Conservation (phyloP, 2,113 vertebrate species). For the Bufo bufo region DNA sequence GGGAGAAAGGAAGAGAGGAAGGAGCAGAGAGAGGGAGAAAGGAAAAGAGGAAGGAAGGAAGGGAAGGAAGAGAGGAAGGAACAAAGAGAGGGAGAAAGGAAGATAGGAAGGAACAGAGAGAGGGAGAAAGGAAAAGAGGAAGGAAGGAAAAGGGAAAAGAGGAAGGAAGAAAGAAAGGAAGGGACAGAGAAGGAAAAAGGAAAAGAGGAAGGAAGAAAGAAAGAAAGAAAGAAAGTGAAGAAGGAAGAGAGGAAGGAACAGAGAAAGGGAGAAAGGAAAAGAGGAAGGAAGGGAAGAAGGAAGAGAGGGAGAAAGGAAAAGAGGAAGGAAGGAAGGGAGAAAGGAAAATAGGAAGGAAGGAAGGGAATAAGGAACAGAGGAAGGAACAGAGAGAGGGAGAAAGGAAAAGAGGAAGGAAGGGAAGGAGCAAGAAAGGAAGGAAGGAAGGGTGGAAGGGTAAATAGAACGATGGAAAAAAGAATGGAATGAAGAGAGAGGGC, state of each 20-base stretch:
- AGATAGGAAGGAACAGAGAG: background rate
- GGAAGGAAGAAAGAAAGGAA: background rate
- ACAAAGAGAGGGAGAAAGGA: background rate
- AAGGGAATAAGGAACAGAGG: background rate
- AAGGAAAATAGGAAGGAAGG: too few species aligned
- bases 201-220: background rate
- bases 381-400: background rate
- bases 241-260: background rate
- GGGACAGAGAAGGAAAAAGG: background rate
- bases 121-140: background rate
- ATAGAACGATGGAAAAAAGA: background rate
- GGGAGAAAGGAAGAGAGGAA: too few species aligned
- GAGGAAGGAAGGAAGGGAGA: background rate
- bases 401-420: background rate
- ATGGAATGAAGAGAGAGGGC: background rate
- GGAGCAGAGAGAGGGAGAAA: background rate
- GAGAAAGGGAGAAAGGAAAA: background rate
- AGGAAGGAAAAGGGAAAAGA: background rate
- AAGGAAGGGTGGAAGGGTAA: too few species aligned
- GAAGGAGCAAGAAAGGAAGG: background rate
- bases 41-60: background rate
- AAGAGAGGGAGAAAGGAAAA: background rate
- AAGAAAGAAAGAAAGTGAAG: background rate
- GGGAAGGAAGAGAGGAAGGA: background rate
- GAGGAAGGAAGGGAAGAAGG: accelerated